Base-by-base conservation (phyloP, 1,140 invertebrate species). In the Penaeus chinensis region DNA sequence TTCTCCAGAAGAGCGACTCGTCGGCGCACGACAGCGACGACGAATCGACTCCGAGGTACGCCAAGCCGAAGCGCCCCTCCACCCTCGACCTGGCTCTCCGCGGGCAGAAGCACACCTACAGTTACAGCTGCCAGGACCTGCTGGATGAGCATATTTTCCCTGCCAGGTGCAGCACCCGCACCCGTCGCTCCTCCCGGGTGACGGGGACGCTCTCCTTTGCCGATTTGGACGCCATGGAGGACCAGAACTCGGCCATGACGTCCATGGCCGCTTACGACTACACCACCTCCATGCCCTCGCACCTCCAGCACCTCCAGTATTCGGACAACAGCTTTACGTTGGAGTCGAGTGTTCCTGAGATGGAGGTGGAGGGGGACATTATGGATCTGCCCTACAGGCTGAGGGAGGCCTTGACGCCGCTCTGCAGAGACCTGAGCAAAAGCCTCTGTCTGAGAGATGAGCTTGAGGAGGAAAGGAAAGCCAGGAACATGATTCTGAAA, bases 81-180 rank as follows among this genome's bases (percentile, higher is more conserved):
- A 63, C 80, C 19, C 71, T 87, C 19, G 86, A 87, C 22, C 24
- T 87, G 37, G 65, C 24, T 47, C 78, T 65, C 22, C 80, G 71
- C 0, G n/a, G 71, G n/a, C 74, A 69, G 71, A 82, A 82, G n/a
- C 86, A 78, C 69, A 82, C 22, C 2, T 87, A 82, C 61, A 87
- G 85, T 74, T 87, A 81, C 85, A 87, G 86, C 61, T 87, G 86
- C 32, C 80, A 87, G 71, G 86, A 87, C 42, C 61, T 87, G 37
- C 61, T 87, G 11, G 86, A 77, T 16, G 86, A 82, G 19, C 60
- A 82, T 19, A 63, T 82, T 0, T 83, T 87, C 27, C 79, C 71
- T 0, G 32, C 42, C 54, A 54, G 54, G 0, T 61, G 32, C 19
- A 24, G 47, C 10, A 24, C 32, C 27, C n/a, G 19, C 60, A 82